Conservation (phyloP, 2,888 invertebrate genomes). For the Drosophila algonquin region DNA sequence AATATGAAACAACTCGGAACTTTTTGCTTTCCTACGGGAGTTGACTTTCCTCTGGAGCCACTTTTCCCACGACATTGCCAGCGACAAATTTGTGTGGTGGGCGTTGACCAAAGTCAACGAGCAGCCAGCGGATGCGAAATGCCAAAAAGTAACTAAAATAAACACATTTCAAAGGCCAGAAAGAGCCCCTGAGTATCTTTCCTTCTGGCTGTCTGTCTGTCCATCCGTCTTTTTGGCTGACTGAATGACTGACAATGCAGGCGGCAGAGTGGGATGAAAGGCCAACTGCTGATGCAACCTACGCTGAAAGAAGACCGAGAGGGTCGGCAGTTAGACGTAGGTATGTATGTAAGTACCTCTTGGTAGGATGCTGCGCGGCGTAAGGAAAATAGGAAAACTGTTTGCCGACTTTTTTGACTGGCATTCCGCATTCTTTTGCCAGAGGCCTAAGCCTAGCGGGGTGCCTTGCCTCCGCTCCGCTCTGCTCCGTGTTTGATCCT, state of each 20-base stretch:
- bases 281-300: constrained; percentile 70
- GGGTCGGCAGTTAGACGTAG: constrained; percentile 18
- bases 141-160: constrained; percentile 46
- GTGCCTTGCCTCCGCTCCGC: not conserved
- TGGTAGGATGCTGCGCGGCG: constrained; percentile 29
- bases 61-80: constrained; percentile 38
- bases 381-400: constrained; percentile 57
- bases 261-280: not conserved
- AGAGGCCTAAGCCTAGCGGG: constrained; percentile 54
- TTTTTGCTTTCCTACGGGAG: not conserved
- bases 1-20: not conserved
- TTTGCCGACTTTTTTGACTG: constrained; percentile 33
- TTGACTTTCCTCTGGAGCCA: not conserved
- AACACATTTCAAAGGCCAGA: constrained; percentile 40
- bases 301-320: constrained; percentile 37
- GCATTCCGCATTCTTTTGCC: constrained; percentile 70
- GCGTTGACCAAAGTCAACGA: constrained; percentile 46
- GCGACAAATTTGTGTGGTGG: constrained; percentile 50
- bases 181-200: constrained; percentile 15
- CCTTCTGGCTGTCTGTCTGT: constrained; percentile 6
- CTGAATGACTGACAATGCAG: constrained; percentile 35
- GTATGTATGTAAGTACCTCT: constrained; percentile 8
- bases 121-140: constrained; percentile 28
- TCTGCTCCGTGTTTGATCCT: constrained; percentile 25
- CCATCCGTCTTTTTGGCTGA: constrained; percentile 12